Evolutionary conservation across 2,113 vertebrate genomes (phyloP).

Genomic region (Lethenteron reissneri): DNA sequence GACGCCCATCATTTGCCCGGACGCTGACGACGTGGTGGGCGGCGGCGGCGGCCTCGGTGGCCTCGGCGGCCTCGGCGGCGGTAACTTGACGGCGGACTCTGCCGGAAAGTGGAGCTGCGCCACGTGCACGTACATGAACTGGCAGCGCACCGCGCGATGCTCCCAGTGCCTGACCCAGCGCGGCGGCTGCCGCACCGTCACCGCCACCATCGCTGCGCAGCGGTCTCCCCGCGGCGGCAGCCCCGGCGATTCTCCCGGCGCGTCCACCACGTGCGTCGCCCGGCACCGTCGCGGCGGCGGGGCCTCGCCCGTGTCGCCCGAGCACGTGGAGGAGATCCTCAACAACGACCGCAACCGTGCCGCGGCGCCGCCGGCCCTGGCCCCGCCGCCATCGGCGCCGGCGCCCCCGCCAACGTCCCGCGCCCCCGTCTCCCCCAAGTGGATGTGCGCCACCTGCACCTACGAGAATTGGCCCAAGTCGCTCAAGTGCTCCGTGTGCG

Average conservation of each 20-base stretch:
- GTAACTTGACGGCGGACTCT: neutral
- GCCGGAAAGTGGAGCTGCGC: slow-evolving; percentile 1
- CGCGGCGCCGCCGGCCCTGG: neutral
- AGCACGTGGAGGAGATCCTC: neutral
- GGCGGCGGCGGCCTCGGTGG: too few relatives aligned
- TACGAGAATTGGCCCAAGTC: slow-evolving; percentile 6
- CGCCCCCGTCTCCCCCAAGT: neutral
- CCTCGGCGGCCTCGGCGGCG: too few relatives aligned
- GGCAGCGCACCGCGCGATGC: neutral
- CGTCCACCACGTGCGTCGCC: neutral
- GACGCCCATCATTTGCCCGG: slow-evolving; percentile 1
- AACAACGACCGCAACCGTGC: neutral
- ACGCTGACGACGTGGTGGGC: neutral
- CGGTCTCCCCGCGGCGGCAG: neutral
- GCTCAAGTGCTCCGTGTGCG: slow-evolving; percentile 3
- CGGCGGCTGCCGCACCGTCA: neutral
- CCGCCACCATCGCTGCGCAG: too few relatives aligned
- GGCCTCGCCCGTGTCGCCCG: neutral
- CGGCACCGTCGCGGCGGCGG: neutral
- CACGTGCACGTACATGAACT: slow-evolving; percentile 2
- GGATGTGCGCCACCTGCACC: slow-evolving; percentile 3
- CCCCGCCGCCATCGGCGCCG: neutral
- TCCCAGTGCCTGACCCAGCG: neutral
- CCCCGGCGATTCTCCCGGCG: neutral
- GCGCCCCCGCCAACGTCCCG: neutral